Conservation (phyloP, 2,797 vertebrate species). For the Pangasius larnaudii region DNA sequence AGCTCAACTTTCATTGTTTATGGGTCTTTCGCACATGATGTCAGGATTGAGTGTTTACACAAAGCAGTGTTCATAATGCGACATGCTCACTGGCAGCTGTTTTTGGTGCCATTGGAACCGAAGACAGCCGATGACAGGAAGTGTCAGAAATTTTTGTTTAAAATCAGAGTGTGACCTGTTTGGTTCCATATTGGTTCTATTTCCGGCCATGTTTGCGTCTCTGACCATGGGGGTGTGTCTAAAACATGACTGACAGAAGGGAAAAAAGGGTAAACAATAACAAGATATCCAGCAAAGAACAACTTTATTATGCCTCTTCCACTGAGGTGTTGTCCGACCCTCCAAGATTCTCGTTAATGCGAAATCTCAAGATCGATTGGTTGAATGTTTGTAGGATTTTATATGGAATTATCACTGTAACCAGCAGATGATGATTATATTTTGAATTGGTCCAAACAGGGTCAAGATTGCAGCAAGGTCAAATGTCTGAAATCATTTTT, state of each 20-base stretch:
- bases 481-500: neutral
- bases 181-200: neutral
- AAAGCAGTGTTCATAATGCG: neutral
- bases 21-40: neutral
- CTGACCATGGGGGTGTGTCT: neutral
- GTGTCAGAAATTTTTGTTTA: neutral
- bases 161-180: neutral
- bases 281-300: neutral
- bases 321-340: neutral
- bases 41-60: neutral
- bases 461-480: neutral
- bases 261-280: neutral
- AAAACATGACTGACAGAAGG: neutral
- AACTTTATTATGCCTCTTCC: neutral
- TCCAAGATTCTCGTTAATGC: neutral
- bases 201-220: too few relatives aligned
- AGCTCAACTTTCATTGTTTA: neutral
- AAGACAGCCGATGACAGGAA: neutral
- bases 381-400: neutral
- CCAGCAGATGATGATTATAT: neutral
- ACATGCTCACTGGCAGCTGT: neutral
- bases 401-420: neutral
- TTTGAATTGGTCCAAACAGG: neutral
- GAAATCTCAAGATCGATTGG: neutral
- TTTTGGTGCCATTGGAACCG: neutral